phyloP scores from a whole-genome alignment of 2,797 vertebrate genomes.

The Malurus splendens region DNA sequence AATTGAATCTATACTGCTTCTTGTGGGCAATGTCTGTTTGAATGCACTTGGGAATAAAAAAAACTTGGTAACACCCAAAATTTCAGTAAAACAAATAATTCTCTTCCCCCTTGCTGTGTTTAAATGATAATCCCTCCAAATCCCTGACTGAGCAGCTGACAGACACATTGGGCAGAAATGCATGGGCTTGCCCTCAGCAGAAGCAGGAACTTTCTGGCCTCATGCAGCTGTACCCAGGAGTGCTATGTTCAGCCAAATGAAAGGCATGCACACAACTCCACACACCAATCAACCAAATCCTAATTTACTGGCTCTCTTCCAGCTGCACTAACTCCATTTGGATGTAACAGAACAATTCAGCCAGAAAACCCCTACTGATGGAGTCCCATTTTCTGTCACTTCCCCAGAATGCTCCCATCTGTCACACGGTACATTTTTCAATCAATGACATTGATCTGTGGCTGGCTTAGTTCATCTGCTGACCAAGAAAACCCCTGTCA shows the following conservation, averaged over 20 bases:
- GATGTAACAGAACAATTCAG: neutral
- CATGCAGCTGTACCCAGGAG: neutral
- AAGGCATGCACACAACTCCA: neutral
- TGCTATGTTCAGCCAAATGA: fast-evolving
- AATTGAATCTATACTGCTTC: neutral
- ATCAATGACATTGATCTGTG: neutral
- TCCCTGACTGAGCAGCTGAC: neutral
- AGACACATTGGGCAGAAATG: neutral
- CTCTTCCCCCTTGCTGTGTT: neutral
- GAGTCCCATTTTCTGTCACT: neutral
- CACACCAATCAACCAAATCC: neutral
- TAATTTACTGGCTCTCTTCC: neutral
- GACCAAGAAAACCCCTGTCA: neutral
- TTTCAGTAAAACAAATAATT: constrained; percentile 1
- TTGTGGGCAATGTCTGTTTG: neutral
- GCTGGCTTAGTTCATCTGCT: neutral
- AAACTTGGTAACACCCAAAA: neutral
- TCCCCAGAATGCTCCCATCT: neutral
- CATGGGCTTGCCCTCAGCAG: neutral
- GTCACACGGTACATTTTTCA: neutral
- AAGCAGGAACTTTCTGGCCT: neutral
- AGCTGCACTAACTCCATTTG: neutral
- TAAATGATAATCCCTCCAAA: neutral
- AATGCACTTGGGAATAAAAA: neutral
- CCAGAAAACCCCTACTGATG: neutral